A percentile compares a stretch with the other conserved stretches of the same genome.
Evolutionary conservation across 2,797 vertebrate genomes (phyloP).

Genomic region (Chrysolophus pictus): DNA sequence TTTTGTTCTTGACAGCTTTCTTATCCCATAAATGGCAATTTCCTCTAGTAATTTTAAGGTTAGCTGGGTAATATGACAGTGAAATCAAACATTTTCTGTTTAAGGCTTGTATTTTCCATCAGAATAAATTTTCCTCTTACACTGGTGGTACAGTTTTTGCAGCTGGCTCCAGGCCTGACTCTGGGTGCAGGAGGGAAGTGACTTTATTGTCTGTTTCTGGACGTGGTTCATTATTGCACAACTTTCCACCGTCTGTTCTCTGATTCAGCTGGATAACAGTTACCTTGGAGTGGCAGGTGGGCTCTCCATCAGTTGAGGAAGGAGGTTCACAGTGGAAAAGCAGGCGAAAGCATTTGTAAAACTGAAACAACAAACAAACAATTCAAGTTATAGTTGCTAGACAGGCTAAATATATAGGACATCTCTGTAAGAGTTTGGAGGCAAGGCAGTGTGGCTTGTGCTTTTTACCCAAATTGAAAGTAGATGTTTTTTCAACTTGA

Average conservation of each 20-base stretch:
- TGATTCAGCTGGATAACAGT: conserved; percentile 81
- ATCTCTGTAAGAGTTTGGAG: background rate
- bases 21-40: background rate
- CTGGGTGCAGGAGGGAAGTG: background rate
- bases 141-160: background rate
- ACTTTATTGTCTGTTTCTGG: conserved; percentile 52
- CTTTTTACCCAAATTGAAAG: background rate
- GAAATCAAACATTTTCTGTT: background rate
- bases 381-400: background rate
- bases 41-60: conserved; percentile 64
- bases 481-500: background rate
- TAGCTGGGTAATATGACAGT: background rate
- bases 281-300: conserved; percentile 78
- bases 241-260: conserved; percentile 65
- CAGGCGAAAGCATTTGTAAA: conserved; percentile 87
- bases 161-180: background rate
- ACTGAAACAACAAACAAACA: conserved; percentile 76
- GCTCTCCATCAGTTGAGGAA: conserved; percentile 68
- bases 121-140: background rate
- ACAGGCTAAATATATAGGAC: background rate
- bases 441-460: background rate
- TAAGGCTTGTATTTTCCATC: background rate
- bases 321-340: conserved; percentile 80
- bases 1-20: conserved; percentile 13
- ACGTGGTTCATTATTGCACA: conserved; percentile 58